Base-by-base conservation (phyloP, 2,797 vertebrate genomes). In the Sciaenops ocellatus region DNA sequence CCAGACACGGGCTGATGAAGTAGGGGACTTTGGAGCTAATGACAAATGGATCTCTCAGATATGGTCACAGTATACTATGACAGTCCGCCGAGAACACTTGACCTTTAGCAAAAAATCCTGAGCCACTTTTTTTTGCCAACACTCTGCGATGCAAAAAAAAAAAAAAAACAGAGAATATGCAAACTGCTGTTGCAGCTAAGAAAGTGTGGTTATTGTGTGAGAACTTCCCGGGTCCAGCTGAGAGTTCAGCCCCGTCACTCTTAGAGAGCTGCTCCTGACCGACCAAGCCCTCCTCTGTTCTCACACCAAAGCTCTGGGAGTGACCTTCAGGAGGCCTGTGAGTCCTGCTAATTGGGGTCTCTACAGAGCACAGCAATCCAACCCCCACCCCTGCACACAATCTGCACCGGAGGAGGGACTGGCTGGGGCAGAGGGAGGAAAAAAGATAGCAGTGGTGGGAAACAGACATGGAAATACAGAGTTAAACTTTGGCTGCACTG, bases 321-420 rank as follows among this genome's bases (percentile, higher is more conserved):
- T 91, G 89, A 93, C 92, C 93, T 92, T 94, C 93, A 90, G 83
- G 81, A 70, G 85, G 85, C 84, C 84, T 73, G 84, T 83, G 82
- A 83, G 86, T 90, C 80, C 69, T 85, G 87, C 90, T 94, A 94
- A 94, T 93, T 93, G 90, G 90, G 91, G 91, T 93, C 92, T 93
- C 88, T 74, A 84, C 78, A 91, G 85, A 92, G 84, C 86, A 83
- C 46, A 76, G 72, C 78, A 73, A 68, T 60, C 44, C 54, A 5
- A 63, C 76, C 54, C 62, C 61, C 18, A 38, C 34, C 34, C 34
- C 34, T 38, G 34, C 34, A 38, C 34, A 9, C 50, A 56, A 42
- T 64, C 63, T 47, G 41, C 73, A 77, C 79, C 52, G 84, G 72
- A 76, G 63, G 79, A 73, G 69, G 65, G 71, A 47, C 64, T 38